Evolutionary conservation across 2,113 vertebrate species (phyloP).

Genomic region (Aythya baeri): DNA sequence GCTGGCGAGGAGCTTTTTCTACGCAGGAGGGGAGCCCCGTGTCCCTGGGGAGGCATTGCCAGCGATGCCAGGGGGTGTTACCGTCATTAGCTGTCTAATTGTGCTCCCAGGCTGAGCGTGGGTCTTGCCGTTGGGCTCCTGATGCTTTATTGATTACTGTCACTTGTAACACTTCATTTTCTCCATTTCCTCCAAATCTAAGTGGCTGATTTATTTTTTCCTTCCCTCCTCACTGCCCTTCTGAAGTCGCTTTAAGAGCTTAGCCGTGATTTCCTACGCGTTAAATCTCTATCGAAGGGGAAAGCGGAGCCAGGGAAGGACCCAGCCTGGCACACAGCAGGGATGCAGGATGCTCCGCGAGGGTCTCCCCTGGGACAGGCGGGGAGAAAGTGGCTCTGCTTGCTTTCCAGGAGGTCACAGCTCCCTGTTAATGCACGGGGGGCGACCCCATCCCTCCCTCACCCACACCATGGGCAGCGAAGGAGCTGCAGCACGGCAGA

Average conservation of each 20-base stretch:
- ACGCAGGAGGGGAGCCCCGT: neutral
- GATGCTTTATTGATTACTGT: constrained; percentile 64
- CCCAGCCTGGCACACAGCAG: neutral
- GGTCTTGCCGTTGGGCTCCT: neutral
- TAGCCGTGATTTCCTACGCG: neutral
- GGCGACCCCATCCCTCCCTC: neutral
- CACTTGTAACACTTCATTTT: constrained; percentile 44
- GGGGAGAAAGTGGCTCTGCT: too few relatives aligned
- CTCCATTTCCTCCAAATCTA: constrained; percentile 10
- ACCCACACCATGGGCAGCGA: accelerated
- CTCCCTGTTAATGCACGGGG: accelerated
- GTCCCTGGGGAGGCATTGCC: neutral
- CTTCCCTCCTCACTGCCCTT: neutral
- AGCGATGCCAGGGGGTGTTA: neutral
- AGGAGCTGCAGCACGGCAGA: neutral
- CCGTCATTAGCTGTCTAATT: constrained; percentile 44
- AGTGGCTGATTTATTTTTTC: neutral
- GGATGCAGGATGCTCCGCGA: neutral
- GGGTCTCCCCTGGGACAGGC: neutral
- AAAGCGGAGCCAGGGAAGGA: neutral
- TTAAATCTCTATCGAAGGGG: neutral
- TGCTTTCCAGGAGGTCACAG: accelerated
- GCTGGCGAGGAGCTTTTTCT: neutral
- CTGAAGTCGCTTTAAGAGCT: neutral
- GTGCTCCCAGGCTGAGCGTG: neutral